Conservation (phyloP, 1,140 invertebrate genomes). For the Chelonus insularis region DNA sequence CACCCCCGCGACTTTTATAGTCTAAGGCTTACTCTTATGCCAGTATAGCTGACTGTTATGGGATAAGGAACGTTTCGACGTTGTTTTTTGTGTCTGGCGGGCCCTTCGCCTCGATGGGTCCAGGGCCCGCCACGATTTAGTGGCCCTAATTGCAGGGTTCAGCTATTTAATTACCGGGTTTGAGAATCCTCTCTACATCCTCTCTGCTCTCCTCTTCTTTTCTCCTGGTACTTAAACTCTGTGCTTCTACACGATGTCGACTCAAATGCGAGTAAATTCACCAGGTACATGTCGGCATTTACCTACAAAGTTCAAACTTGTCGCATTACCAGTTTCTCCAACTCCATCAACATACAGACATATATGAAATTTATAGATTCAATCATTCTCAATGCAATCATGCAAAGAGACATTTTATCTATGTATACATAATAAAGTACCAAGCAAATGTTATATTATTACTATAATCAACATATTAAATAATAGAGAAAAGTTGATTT, state of each 20-base stretch:
- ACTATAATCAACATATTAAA: no score
- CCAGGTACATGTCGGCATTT: slow-evolving; percentile 15
- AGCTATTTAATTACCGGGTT: slow-evolving; percentile 63
- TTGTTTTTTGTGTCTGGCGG: slow-evolving; percentile 62
- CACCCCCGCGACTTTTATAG: slow-evolving; percentile 50
- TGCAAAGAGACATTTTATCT: no score
- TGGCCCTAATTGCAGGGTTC: slow-evolving; percentile 62
- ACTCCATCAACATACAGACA: neutral
- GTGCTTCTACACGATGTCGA: slow-evolving; percentile 32
- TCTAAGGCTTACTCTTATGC: slow-evolving; percentile 15
- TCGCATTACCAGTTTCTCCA: neutral
- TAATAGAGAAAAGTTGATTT: no score
- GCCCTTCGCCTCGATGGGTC: slow-evolving; percentile 54
- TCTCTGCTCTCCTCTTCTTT: slow-evolving; percentile 8
- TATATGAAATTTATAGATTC: no score
- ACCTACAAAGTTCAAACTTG: neutral
- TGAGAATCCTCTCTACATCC: slow-evolving; percentile 36
- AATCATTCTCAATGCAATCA: no score
- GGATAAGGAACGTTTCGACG: slow-evolving; percentile 51
- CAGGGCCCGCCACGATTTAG: slow-evolving; percentile 60
- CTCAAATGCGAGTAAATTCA: slow-evolving; percentile 49
- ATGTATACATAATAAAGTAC: no score
- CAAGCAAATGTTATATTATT: no score
- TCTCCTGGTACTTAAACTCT: slow-evolving; percentile 35
- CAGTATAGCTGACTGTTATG: slow-evolving; percentile 15